A percentile compares a stretch with the other conserved stretches of the same genome.
These are phyloP conservation scores for Jacana jacana DNA, from an alignment of 2,113 vertebrate species.

Conservation along the genomic window DNA sequence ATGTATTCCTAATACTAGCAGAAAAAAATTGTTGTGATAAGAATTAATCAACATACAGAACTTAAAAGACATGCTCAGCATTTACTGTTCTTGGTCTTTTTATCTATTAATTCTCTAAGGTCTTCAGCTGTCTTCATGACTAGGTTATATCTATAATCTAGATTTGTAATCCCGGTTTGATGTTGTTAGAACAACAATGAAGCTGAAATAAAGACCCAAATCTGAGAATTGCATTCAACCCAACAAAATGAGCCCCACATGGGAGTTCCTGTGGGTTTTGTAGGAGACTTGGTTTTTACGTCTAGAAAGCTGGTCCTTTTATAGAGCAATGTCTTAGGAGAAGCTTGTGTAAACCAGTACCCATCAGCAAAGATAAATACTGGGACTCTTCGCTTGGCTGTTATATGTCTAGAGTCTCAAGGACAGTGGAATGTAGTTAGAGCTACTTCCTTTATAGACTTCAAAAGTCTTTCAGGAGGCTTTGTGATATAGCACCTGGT, in stretches of 20 bases:
- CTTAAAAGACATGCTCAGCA: background rate
- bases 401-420: background rate
- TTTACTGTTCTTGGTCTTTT: background rate
- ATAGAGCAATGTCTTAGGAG: background rate
- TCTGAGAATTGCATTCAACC: background rate
- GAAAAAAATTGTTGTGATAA: background rate
- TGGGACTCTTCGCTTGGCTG: background rate
- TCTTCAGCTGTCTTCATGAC: background rate
- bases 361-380: background rate
- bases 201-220: background rate
- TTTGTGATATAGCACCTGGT: background rate
- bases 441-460: background rate
- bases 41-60: background rate
- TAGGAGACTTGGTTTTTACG: background rate
- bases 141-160: background rate
- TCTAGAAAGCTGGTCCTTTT: background rate
- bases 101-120: background rate
- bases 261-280: background rate
- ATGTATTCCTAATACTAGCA: background rate
- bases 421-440: background rate
- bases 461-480: background rate
- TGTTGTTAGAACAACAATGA: background rate
- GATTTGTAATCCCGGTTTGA: background rate
- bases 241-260: background rate
- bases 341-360: background rate